phyloP scores from a whole-genome alignment of 2,888 invertebrate species.

The Nemurella pictetii region DNA sequence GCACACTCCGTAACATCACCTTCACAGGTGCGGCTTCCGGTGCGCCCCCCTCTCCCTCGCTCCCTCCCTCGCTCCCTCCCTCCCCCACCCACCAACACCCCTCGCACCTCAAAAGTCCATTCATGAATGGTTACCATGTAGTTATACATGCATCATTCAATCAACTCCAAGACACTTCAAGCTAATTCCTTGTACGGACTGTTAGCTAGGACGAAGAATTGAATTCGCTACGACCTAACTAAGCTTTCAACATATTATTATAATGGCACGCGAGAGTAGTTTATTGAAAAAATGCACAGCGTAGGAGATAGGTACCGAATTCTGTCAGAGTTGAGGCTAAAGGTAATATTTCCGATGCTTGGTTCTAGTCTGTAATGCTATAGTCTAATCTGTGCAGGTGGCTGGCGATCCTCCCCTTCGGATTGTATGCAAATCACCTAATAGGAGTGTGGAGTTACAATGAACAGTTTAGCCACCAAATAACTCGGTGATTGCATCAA shows the following conservation, averaged over 20 bases:
- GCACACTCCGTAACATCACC: neutral
- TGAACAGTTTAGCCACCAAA: neutral
- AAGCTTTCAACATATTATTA: neutral
- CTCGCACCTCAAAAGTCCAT: neutral
- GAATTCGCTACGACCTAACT: neutral
- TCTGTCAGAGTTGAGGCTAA: neutral
- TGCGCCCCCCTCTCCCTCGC: neutral
- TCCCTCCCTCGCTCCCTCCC: neutral
- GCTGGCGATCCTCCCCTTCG: neutral
- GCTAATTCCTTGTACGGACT: neutral
- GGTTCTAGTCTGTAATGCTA: neutral
- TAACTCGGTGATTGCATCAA: neutral
- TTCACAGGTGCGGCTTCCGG: neutral
- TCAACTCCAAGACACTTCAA: neutral
- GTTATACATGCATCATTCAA: neutral
- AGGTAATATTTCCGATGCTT: neutral
- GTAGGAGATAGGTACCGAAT: neutral
- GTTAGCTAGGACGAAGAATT: neutral
- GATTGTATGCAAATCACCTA: neutral
- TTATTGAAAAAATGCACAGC: neutral
- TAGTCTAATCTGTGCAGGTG: neutral
- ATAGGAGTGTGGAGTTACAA: neutral
- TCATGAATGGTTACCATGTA: neutral
- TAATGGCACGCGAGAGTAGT: neutral
- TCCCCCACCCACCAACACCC: neutral